Evolutionary conservation across 2,888 invertebrate genomes (phyloP).

Genomic region (Sinhomidia bicolor): DNA sequence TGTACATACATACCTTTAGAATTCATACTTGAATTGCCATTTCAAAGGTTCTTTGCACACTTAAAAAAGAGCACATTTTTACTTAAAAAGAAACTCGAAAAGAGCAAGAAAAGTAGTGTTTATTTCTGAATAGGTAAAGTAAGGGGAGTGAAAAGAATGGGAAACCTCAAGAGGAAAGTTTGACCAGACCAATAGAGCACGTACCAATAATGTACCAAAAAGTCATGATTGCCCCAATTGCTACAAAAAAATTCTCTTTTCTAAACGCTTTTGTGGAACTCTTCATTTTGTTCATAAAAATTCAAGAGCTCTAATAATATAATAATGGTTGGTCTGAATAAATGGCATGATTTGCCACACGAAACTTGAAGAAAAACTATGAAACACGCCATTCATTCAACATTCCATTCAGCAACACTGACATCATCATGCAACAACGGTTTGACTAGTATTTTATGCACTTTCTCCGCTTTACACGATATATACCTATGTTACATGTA

Average conservation of each 20-base stretch:
- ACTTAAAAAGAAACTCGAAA: constrained; percentile 6
- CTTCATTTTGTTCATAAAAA: neutral
- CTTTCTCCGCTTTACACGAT: too few species aligned
- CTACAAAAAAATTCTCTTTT: neutral
- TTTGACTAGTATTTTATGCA: too few species aligned
- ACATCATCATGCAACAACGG: too few species aligned
- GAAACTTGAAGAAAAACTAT: neutral
- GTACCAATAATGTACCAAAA: constrained; percentile 43
- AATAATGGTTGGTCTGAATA: constrained; percentile 1
- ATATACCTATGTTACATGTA: too few species aligned
- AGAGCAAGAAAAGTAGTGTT: neutral
- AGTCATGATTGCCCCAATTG: constrained; percentile 73
- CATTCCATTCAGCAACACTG: too few species aligned
- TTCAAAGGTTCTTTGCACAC: neutral
- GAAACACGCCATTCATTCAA: too few species aligned
- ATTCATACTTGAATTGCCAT: neutral
- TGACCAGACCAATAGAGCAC: constrained; percentile 66
- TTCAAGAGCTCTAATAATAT: neutral
- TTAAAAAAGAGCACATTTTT: neutral
- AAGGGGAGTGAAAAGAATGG: constrained; percentile 50
- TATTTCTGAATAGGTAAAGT: constrained; percentile 31
- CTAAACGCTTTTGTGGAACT: neutral
- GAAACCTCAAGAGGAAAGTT: constrained; percentile 63
- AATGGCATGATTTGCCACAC: neutral
- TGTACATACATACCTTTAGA: neutral